These are phyloP conservation scores for Marmota monax DNA, from an alignment of 2,113 vertebrate genomes.

Conservation along the genomic window DNA sequence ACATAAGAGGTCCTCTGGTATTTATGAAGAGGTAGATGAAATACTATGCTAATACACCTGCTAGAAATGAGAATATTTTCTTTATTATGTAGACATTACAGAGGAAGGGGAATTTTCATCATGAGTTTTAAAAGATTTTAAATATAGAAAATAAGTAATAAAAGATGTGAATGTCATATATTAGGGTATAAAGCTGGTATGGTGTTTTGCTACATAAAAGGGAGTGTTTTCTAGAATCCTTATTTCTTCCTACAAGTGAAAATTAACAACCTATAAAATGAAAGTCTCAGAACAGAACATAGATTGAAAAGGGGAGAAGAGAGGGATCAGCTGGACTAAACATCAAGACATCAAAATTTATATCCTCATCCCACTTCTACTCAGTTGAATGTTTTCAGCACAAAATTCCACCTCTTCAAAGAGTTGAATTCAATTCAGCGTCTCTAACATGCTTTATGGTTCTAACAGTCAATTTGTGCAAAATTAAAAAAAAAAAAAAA, in stretches of 20 bases:
- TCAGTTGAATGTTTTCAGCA: background rate
- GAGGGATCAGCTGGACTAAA: background rate
- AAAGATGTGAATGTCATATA: constrained; percentile 35
- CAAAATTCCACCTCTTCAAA: background rate
- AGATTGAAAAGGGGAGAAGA: background rate
- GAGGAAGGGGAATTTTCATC: background rate
- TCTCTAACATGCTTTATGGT: background rate
- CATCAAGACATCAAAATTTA: background rate
- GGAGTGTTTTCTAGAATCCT: constrained; percentile 36
- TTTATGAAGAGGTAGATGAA: background rate
- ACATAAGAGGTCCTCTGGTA: background rate
- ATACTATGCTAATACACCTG: background rate
- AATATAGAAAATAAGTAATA: constrained; percentile 48
- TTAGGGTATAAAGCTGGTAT: constrained; percentile 12
- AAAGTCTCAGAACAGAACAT: constrained; percentile 41
- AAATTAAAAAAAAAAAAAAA: background rate
- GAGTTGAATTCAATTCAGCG: background rate
- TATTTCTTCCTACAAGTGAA: constrained; percentile 38
- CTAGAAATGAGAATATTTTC: background rate
- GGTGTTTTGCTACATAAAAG: constrained; percentile 51
- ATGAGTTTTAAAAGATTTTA: constrained; percentile 42
- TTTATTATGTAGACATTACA: background rate
- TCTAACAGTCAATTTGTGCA: background rate
- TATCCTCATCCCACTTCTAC: background rate
- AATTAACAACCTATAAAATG: constrained; percentile 34